Conservation (phyloP, 2,113 vertebrate genomes). For the Tachuris rubrigastra region DNA sequence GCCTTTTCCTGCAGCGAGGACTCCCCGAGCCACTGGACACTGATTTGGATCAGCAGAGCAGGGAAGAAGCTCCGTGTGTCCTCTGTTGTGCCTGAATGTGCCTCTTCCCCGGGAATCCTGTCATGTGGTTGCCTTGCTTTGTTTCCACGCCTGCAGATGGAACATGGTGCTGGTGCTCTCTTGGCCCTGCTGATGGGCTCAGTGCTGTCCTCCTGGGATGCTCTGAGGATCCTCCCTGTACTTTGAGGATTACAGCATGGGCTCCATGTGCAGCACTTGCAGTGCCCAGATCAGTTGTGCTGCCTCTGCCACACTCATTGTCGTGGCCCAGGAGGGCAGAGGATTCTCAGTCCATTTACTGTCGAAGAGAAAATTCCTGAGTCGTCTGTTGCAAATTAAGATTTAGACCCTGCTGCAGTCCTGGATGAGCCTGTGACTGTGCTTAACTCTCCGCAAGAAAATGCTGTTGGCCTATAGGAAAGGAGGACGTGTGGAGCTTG, state of each 20-base stretch:
- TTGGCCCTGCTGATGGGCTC: neutral
- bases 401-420: neutral
- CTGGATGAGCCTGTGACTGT: neutral
- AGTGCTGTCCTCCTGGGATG: neutral
- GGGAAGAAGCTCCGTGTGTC: neutral
- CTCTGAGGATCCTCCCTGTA: accelerated
- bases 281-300: neutral
- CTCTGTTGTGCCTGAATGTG: neutral
- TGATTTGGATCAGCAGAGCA: neutral
- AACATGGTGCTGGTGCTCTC: neutral
- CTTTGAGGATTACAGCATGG: neutral
- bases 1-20: neutral
- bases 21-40: accelerated
- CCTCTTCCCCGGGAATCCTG: neutral
- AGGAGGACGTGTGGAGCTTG: neutral
- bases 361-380: neutral
- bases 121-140: neutral
- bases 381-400: conserved; percentile 24
- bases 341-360: neutral
- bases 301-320: neutral
- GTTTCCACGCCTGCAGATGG: neutral
- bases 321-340: neutral
- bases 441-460: neutral
- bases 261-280: neutral
- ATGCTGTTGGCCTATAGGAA: neutral